Conservation (phyloP, 2,888 invertebrate genomes). For the Drosophila limbata region DNA sequence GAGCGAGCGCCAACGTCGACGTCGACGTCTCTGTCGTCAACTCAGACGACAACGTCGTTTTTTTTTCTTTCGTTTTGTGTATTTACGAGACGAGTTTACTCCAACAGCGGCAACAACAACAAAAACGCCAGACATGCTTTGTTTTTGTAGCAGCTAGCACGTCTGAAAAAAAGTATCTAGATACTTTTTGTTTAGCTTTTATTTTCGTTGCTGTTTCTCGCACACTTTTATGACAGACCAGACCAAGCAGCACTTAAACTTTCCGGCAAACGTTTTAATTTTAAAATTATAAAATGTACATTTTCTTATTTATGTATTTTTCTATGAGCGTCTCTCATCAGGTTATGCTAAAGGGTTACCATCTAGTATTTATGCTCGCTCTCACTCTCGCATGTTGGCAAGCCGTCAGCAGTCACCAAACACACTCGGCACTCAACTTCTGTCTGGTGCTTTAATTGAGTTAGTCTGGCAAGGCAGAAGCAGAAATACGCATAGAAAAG, state of each 20-base stretch:
- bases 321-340: conserved; percentile 15
- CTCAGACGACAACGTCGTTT: conserved; percentile 63
- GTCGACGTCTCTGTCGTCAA: conserved; percentile 47
- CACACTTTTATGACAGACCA: conserved; percentile 39
- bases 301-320: conserved; percentile 11
- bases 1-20: conserved; percentile 38
- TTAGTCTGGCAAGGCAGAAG: conserved; percentile 69
- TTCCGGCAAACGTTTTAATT: conserved; percentile 49
- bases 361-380: conserved; percentile 17
- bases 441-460: conserved; percentile 77
- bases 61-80: conserved; percentile 45
- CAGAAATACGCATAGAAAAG: conserved; percentile 44
- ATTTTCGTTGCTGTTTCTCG: conserved; percentile 23
- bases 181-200: conserved; percentile 24
- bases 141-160: conserved; percentile 44
- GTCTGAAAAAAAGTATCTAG: conserved; percentile 47
- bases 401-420: conserved; percentile 44
- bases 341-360: conserved; percentile 42
- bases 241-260: conserved; percentile 23
- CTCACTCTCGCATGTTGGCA: conserved; percentile 47
- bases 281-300: conserved; percentile 35
- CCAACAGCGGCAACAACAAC: conserved; percentile 21
- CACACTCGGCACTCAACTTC: conserved; percentile 66
- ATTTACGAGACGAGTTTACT: conserved; percentile 68
- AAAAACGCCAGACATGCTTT: conserved; percentile 48